Percentiles rank a stretch among this genome's conserved stretches.
Evolutionary conservation across 1,140 invertebrate species (phyloP).

Genomic region (Aphis craccivora): DNA sequence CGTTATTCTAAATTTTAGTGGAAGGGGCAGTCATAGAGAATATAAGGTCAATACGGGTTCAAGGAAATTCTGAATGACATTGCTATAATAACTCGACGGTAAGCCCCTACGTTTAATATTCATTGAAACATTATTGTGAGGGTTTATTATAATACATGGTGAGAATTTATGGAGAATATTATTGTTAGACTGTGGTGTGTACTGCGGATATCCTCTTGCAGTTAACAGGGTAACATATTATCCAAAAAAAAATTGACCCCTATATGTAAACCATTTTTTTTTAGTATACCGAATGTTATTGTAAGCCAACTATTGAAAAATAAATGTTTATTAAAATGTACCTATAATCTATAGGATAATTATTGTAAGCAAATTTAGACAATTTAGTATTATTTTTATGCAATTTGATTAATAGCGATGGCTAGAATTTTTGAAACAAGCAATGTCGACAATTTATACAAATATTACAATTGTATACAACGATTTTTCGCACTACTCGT

Average conservation of each 20-base stretch:
- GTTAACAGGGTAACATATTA: not conserved
- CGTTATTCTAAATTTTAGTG: not conserved
- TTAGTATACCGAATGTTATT: not conserved
- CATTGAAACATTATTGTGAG: constrained; percentile 32
- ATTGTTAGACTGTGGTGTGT: not conserved
- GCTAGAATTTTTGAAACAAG: no score
- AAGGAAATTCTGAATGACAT: constrained; percentile 42
- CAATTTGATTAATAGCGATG: not conserved
- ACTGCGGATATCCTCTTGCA: constrained; percentile 34
- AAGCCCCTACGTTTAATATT: constrained; percentile 51
- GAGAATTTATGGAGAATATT: constrained; percentile 43
- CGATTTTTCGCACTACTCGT: no score
- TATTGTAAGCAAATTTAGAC: not conserved
- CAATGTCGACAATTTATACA: not conserved
- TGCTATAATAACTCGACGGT: constrained; percentile 7
- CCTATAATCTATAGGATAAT: no score
- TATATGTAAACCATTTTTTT: not conserved
- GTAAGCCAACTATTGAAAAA: not conserved
- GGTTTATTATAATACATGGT: constrained; percentile 39
- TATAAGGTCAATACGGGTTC: constrained; percentile 55
- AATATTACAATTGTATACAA: not conserved
- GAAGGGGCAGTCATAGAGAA: not conserved
- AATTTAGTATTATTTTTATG: not conserved
- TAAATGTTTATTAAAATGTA: not conserved
- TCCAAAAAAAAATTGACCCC: constrained; percentile 28